Evolutionary conservation across 2,797 vertebrate genomes (phyloP).

Genomic region (Melanotaenia nigrans): DNA sequence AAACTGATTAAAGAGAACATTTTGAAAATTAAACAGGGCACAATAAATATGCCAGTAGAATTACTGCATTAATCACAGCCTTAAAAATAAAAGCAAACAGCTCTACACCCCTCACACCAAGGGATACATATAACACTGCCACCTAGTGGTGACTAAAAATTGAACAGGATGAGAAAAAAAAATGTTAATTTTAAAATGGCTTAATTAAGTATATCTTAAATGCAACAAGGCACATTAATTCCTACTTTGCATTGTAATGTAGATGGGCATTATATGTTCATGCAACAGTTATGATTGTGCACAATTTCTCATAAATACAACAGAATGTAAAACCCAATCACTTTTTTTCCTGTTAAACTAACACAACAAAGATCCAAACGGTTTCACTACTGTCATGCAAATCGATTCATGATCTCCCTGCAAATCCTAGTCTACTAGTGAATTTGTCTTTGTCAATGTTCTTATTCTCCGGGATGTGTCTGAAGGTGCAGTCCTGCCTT

Average conservation of each 20-base stretch:
- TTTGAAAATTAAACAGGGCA: slow-evolving; percentile 10
- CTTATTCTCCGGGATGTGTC: slow-evolving; percentile 74
- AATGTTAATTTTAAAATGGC: too few relatives aligned
- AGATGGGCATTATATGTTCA: not conserved
- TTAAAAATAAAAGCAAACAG: slow-evolving; percentile 42
- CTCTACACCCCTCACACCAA: slow-evolving; percentile 11
- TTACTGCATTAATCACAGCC: slow-evolving; percentile 20
- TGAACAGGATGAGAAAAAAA: slow-evolving; percentile 11
- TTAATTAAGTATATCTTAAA: not conserved
- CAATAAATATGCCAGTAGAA: slow-evolving; percentile 15
- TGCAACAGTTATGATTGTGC: not conserved
- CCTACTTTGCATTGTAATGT: slow-evolving; percentile 2
- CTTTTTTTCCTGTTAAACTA: not conserved
- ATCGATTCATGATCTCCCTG: slow-evolving; percentile 6
- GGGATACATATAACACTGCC: slow-evolving; percentile 36
- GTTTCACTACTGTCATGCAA: too few relatives aligned
- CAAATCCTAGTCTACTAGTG: slow-evolving; percentile 36
- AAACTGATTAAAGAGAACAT: not conserved
- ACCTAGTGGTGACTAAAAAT: slow-evolving; percentile 50
- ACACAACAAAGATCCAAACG: not conserved
- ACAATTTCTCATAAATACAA: not conserved
- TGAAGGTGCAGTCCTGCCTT: slow-evolving; percentile 71
- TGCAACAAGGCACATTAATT: slow-evolving; percentile 13
- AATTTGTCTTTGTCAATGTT: slow-evolving; percentile 74
- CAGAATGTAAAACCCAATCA: slow-evolving; percentile 5